Evolutionary conservation across 2,113 vertebrate species (phyloP).

Genomic region (Larimichthys polyactis): DNA sequence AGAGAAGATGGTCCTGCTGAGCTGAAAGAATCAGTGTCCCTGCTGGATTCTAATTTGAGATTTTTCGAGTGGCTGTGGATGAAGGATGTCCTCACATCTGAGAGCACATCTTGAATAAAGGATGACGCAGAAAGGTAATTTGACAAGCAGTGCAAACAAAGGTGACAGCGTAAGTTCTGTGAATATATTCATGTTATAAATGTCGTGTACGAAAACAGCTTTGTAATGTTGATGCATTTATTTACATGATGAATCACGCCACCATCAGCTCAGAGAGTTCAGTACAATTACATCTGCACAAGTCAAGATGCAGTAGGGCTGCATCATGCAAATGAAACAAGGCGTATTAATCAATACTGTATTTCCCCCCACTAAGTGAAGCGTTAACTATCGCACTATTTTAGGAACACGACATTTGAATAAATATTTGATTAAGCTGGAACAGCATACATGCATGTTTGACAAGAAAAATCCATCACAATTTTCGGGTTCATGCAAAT

Average conservation of each 20-base stretch:
- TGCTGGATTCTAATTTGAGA: slow-evolving; percentile 46
- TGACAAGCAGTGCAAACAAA: slow-evolving; percentile 74
- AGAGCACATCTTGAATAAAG: slow-evolving; percentile 48
- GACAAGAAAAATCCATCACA: slow-evolving; percentile 76
- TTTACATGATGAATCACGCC: slow-evolving; percentile 72
- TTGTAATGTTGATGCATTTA: slow-evolving; percentile 71
- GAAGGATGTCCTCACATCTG: slow-evolving; percentile 57
- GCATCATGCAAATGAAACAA: slow-evolving; percentile 73
- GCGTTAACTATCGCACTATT: slow-evolving; percentile 73
- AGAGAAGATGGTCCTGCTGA: slow-evolving; percentile 7
- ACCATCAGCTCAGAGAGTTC: slow-evolving; percentile 62
- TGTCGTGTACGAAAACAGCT: slow-evolving; percentile 63
- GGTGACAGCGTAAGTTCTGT: slow-evolving; percentile 63
- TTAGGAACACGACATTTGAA: slow-evolving; percentile 73
- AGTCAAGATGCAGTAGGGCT: slow-evolving; percentile 58
- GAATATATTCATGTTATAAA: slow-evolving; percentile 68
- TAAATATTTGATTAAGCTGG: slow-evolving; percentile 76
- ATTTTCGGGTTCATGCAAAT: slow-evolving; percentile 65
- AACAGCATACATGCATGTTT: slow-evolving; percentile 68
- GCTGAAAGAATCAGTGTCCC: slow-evolving; percentile 33
- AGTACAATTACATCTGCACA: slow-evolving; percentile 65
- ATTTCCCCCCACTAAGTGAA: slow-evolving; percentile 65
- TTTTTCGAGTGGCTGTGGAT: slow-evolving; percentile 37
- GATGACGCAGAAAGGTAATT: slow-evolving; percentile 64
- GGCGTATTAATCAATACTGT: slow-evolving; percentile 74